Percentiles rank a stretch among this genome's conserved stretches.
These are phyloP conservation scores for Magallana nippona DNA, from an alignment of 2,888 invertebrate genomes.

Conservation along the genomic window DNA sequence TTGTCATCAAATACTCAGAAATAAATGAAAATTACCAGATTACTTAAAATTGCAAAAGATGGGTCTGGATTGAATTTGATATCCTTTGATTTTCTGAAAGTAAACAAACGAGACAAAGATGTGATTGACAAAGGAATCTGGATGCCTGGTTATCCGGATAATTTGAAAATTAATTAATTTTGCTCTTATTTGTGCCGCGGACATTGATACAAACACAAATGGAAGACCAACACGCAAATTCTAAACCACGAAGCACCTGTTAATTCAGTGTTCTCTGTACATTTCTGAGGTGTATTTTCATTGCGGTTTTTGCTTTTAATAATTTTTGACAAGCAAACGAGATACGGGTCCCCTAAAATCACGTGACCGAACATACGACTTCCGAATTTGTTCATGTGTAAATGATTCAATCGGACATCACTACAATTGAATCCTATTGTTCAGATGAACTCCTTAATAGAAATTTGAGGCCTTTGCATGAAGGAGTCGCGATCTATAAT, in stretches of 20 bases:
- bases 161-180: background rate
- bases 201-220: background rate
- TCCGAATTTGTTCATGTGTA: constrained; percentile 32
- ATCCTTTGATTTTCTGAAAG: no score
- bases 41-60: no score
- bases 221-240: constrained; percentile 21
- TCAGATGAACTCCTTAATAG: constrained; percentile 20
- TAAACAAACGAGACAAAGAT: no score
- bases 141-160: background rate
- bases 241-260: constrained; percentile 23
- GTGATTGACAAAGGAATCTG: background rate
- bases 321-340: background rate
- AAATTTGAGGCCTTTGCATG: constrained; percentile 5
- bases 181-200: background rate
- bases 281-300: constrained; percentile 25
- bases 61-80: no score
- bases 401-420: constrained; percentile 29
- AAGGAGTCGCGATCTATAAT: constrained; percentile 21
- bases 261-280: background rate
- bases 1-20: no score
- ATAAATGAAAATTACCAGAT: no score
- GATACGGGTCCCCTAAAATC: constrained; percentile 16
- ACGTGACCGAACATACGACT: constrained; percentile 21
- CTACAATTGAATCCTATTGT: constrained; percentile 30
- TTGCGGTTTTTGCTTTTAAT: constrained; percentile 1